Evolutionary conservation across 2,888 invertebrate genomes (phyloP), one percentile per base, ranked within the genome.

Genomic region (Helicoverpa assulta): DNA sequence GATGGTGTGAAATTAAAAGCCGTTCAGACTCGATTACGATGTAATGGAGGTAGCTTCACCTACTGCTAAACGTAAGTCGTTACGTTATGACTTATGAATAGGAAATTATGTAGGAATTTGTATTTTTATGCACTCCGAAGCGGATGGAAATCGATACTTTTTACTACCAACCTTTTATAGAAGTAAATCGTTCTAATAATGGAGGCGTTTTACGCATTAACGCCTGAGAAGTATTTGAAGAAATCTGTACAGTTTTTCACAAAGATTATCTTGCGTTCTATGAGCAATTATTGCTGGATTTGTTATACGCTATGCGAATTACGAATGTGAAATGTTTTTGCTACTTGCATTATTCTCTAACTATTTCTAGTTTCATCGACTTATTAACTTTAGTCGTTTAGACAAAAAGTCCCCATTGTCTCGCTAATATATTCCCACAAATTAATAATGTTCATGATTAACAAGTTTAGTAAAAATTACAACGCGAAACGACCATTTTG

Each of bases 1-100:
- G 74, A 82, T 80, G 80, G 78, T 74, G 83, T 70, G 69, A 78
- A 81, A 84, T 84, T 82, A 82, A 83, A 83, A 83, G 72, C 75
- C 71, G 78, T 82, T 84, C 73, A 84, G 70, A 67, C 60, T 69
- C 68, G 67, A 76, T 82, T 82, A 76, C 67, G 55, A 71, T 67
- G 60, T 76, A 76, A 80, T 76, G 66, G 63, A 54, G 52, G 69
- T 50, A 18, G 26, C 57, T 63, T 76, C 43, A 56, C 54, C 33
- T 60, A 57, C 53, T 66, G 51, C 65, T 62, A 40, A 76, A 60
- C 50, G 58, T 76, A 80, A 80, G 70, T 53, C 53, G 58, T 76
- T 78, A 80, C 77, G 57, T 80, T 63, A 56, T 63, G 59, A 50
- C 43, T 54, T 74, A 60, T 63, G 53, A 47, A 33, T 72, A 74